Base-by-base conservation (phyloP, 1,140 invertebrate species). In the Apis dorsata region DNA sequence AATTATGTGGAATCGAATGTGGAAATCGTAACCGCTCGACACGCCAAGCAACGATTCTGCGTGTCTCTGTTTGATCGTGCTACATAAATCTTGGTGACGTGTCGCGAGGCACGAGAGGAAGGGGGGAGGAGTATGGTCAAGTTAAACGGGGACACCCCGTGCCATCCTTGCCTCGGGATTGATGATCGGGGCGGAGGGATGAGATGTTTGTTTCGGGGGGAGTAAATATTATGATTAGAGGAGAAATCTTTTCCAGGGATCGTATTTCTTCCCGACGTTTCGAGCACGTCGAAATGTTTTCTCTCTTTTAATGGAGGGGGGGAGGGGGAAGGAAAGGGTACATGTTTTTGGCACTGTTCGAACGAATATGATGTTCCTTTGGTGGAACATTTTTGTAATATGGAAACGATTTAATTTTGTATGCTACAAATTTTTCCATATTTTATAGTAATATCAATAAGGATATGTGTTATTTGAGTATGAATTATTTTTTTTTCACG, bases 171-270 rank as follows among this genome's bases (percentile, higher is more conserved):
- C 17, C n/a, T 63, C 62, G 19, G 55, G 49, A 72, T 63, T 72
- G 57, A 62, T 51, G 68, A 53, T 28, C n/a, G 44, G 34, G 73
- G 53, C 4, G 34, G 34, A 44, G 34, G 34, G 3, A 3, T 34
- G 34, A 62, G 77, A 63, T 77, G 70, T 85, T 77, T 77, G 78
- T 72, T 62, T 53, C 34, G n/a, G 34, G 24, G 24, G 13, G 19
- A 28, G 57, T 15, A 81, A 82, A 86, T 57, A 84, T 73, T 62
- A 85, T 86, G 59, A 85, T 81, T 68, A 62, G 49, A 57, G 57
- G 15, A 70, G 66, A 60, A 75, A 86, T 72, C 62, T 85, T 60
- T 24, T 9, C 28, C 57, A 44, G 34, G 53, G 63, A 57, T 83
- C 84, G 51, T 73, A 63, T 80, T 73, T 85, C 83, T 85, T 76